These are phyloP conservation scores for Dynastes maya DNA, from an alignment of 2,888 invertebrate genomes.

Conservation along the genomic window DNA sequence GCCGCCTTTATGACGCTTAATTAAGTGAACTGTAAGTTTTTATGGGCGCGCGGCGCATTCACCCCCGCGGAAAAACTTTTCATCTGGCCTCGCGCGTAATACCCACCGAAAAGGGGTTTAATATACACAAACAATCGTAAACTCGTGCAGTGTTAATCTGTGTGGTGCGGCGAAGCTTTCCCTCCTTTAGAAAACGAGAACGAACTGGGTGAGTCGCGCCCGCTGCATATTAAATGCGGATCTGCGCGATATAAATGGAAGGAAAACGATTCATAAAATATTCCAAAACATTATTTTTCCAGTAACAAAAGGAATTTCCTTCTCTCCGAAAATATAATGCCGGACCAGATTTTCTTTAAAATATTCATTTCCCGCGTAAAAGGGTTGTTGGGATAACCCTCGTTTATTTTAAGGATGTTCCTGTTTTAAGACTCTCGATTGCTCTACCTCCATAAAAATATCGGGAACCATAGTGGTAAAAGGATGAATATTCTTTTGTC, in stretches of 20 bases:
- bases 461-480: too few relatives aligned
- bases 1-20: constrained; percentile 37
- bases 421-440: too few relatives aligned
- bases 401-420: too few relatives aligned
- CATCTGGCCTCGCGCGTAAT: constrained; percentile 35
- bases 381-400: too few relatives aligned
- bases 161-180: constrained; percentile 5
- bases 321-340: not conserved
- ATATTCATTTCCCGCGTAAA: not conserved
- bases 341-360: constrained; percentile 17
- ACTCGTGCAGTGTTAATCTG: constrained; percentile 43
- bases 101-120: constrained; percentile 34
- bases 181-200: constrained; percentile 7
- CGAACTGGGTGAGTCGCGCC: not conserved
- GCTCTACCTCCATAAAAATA: too few relatives aligned
- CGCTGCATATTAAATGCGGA: constrained; percentile 9
- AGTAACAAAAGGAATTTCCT: constrained; percentile 2
- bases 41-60: constrained; percentile 27
- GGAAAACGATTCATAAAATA: not conserved
- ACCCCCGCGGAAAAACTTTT: constrained; percentile 37
- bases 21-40: constrained; percentile 47
- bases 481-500: too few relatives aligned
- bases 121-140: constrained; percentile 45
- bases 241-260: not conserved
- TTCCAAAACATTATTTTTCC: constrained; percentile 13